Base-by-base conservation (phyloP, 1,140 invertebrate genomes). In the Solenopsis invicta region DNA sequence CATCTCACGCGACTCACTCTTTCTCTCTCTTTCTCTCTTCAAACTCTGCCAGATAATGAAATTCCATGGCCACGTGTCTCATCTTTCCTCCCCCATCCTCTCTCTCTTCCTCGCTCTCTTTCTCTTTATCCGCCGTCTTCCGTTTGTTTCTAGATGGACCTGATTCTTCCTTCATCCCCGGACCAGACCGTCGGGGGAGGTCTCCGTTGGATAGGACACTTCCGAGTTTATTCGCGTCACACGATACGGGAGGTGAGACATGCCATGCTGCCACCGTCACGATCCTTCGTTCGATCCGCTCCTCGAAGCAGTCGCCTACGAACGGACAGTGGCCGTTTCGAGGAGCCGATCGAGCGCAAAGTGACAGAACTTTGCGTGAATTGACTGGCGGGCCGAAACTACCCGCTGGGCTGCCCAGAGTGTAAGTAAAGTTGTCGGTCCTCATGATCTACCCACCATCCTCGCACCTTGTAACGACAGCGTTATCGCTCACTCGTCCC, bases 141-240 rank as follows among this genome's bases (percentile, higher is more conserved):
- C 71, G 59, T 90, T 37, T 89, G 86, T 41, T 92, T 92, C 81
- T 87, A 92, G 91, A 85, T 92, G 91, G 91, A 87, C 90, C 54
- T 92, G 90, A 92, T 90, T 90, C 52, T 90, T 90, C 62, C 75
- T 84, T 50, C 48, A 76, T 69, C 64, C 87, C 62, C 84, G 81
- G 74, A 64, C 48, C 61, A 85, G 66, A 16, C 37, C 84, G 56
- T 77, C 86, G 56, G 87, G 90, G 78, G 76, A 91, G 24, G 56
- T 64, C 12, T 77, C 48, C 50, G 81, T 21, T 45, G 88, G 74
- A 77, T 88, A 88, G 66, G 66, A 18, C 52, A 34, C 41, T 45
- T 56, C 5, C 50, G 45, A n/a, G n/a, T n/a, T n/a, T n/a, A n/a
- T n/a, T n/a, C n/a, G n/a, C n/a, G n/a, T n/a, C n/a, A n/a, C n/a